Evolutionary conservation across 2,113 vertebrate species (phyloP).

Genomic region (Grammomys surdaster): DNA sequence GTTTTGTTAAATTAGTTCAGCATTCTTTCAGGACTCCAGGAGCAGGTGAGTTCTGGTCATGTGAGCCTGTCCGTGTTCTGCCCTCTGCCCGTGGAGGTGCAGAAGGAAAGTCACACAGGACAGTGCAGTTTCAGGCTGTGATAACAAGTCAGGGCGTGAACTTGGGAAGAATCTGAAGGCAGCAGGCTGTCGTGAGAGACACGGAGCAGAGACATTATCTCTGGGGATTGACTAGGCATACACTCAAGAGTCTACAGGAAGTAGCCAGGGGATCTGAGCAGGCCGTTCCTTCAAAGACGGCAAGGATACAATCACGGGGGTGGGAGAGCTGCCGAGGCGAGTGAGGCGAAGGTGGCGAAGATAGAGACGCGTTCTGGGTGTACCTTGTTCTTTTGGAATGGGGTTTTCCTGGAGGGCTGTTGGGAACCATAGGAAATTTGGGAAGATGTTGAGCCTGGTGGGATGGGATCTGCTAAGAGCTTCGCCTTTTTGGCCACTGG

Average conservation of each 20-base stretch:
- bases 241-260: too few relatives aligned
- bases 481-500: background rate
- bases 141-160: background rate
- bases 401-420: too few relatives aligned
- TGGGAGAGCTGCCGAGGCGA: background rate
- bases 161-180: too few relatives aligned
- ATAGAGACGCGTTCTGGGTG: background rate
- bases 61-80: background rate
- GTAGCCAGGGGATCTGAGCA: background rate
- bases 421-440: too few relatives aligned
- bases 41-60: background rate
- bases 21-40: background rate
- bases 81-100: accelerated
- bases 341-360: accelerated
- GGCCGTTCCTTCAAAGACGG: accelerated
- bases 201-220: background rate
- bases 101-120: too few relatives aligned
- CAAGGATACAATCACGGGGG: accelerated
- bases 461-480: background rate
- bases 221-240: background rate
- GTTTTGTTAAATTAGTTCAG: background rate
- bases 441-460: background rate
- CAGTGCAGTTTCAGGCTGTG: background rate
- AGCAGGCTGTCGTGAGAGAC: accelerated
- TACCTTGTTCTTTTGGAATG: background rate